phyloP scores from a whole-genome alignment of 2,797 vertebrate species.

The Enteromius trimaculatus region DNA sequence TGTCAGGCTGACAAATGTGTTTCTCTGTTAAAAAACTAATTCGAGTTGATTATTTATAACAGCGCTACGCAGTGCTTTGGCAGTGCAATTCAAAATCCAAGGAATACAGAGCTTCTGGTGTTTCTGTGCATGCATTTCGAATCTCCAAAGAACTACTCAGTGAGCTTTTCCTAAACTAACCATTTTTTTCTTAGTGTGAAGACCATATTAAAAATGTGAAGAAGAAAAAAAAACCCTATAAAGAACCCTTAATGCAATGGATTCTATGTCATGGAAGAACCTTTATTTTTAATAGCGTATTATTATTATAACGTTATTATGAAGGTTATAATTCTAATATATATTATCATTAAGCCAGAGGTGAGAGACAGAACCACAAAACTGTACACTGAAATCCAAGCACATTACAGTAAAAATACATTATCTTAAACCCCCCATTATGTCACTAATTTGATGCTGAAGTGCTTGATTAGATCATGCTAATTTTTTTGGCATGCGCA shows the following conservation, averaged over 20 bases:
- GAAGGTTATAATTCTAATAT: not conserved
- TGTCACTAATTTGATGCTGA: not conserved
- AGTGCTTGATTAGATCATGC: slow-evolving; percentile 21
- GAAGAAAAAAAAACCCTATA: not conserved
- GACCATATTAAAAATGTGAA: not conserved
- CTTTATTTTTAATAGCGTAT: not conserved
- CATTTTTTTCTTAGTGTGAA: not conserved
- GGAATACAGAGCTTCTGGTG: not conserved
- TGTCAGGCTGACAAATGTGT: slow-evolving; percentile 22
- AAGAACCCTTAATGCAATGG: not conserved
- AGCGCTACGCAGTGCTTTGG: not conserved
- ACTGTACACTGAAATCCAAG: not conserved
- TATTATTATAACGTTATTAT: not conserved
- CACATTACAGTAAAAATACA: not conserved
- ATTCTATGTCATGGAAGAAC: not conserved
- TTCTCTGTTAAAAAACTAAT: slow-evolving; percentile 21
- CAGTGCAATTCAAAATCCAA: not conserved
- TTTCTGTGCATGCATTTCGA: not conserved
- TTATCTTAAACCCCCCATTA: slow-evolving; percentile 2
- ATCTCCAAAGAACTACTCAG: not conserved
- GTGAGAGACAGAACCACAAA: not conserved
- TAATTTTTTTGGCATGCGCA: not conserved
- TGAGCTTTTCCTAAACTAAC: not conserved
- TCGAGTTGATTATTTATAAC: slow-evolving; percentile 30
- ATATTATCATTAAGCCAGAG: not conserved